These are phyloP conservation scores for Carollia perspicillata DNA, from an alignment of 2,113 vertebrate species.

Conservation along the genomic window DNA sequence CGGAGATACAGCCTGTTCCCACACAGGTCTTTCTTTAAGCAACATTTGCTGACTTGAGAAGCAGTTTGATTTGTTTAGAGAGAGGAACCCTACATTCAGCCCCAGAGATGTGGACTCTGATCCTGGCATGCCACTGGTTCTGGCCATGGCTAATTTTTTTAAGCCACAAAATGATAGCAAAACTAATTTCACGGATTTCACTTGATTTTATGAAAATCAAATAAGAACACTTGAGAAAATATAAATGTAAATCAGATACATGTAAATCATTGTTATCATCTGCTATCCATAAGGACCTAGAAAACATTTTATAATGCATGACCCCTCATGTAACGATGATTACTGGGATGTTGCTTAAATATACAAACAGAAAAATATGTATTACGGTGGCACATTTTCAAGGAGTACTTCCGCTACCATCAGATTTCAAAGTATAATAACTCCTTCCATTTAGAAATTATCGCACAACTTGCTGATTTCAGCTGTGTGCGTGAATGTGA, in stretches of 20 bases:
- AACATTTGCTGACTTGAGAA: background rate
- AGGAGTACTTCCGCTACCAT: background rate
- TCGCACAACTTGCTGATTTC: background rate
- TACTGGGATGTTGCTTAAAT: background rate
- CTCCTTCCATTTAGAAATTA: background rate
- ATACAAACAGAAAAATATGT: background rate
- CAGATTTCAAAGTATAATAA: background rate
- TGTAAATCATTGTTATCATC: background rate
- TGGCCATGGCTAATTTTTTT: background rate
- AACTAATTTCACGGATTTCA: background rate
- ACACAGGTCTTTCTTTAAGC: background rate
- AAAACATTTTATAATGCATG: constrained; percentile 3
- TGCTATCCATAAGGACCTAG: background rate
- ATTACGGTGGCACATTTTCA: constrained; percentile 1
- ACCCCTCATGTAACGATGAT: background rate
- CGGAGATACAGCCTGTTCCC: background rate
- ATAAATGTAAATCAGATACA: background rate
- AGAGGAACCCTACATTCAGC: background rate
- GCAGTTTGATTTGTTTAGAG: background rate
- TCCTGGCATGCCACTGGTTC: background rate
- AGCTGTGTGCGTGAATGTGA: background rate
- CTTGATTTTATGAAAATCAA: background rate
- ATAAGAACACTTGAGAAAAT: background rate
- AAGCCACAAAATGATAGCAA: background rate
- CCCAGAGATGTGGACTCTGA: background rate